Conservation (phyloP, 2,113 vertebrate genomes). For the Etia nguti region DNA sequence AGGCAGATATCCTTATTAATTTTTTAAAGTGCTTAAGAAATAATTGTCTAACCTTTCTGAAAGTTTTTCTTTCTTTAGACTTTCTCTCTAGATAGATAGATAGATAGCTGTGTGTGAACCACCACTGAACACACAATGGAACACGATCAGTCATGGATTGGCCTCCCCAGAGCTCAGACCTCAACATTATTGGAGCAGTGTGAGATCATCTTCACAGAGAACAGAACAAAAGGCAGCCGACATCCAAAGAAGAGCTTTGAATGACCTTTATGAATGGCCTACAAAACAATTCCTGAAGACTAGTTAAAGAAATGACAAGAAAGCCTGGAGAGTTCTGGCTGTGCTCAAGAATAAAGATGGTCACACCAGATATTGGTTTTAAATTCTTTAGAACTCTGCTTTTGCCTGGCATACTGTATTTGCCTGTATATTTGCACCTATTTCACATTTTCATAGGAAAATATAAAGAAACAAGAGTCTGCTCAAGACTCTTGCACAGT, state of each 20-base stretch:
- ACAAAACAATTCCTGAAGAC: not conserved
- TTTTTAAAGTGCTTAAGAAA: not conserved
- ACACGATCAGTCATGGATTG: not conserved
- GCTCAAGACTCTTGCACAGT: not conserved
- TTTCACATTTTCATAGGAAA: not conserved
- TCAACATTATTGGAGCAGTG: not conserved
- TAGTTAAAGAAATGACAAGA: not conserved
- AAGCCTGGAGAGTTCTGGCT: not conserved
- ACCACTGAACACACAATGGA: not conserved
- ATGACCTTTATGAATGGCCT: not conserved
- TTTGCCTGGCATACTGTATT: not conserved
- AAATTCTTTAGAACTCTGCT: not conserved
- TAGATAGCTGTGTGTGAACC: not conserved
- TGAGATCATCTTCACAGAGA: not conserved
- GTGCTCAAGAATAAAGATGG: not conserved
- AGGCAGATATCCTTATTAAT: not conserved
- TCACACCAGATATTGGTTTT: not conserved
- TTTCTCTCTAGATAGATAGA: not conserved
- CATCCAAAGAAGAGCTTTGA: not conserved
- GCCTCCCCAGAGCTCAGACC: not conserved
- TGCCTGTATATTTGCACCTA: not conserved
- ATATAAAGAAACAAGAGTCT: not conserved
- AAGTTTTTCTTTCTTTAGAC: not conserved
- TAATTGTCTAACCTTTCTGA: not conserved
- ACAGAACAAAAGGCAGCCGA: not conserved